phyloP scores from a whole-genome alignment of 2,113 vertebrate species.

The Oriolus oriolus region DNA sequence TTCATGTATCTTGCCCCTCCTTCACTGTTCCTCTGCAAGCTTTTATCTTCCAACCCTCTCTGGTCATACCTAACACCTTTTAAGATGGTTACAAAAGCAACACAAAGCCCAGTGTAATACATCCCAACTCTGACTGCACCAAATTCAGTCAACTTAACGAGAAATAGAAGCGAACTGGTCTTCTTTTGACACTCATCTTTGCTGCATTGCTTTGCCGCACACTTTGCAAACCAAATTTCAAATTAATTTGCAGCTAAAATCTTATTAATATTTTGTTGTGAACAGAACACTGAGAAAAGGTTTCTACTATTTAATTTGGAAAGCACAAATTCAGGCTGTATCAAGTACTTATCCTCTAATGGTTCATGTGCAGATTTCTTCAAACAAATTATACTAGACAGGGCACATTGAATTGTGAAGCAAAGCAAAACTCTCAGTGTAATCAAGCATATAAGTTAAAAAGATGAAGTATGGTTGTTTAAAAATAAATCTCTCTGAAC shows the following conservation, averaged over 20 bases:
- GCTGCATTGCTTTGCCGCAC: not conserved
- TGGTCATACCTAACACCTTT: not conserved
- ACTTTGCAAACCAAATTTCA: not conserved
- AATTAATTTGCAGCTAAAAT: not conserved
- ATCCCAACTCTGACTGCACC: not conserved
- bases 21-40: not conserved
- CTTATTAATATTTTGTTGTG: not conserved
- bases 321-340: not conserved
- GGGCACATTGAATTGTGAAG: not conserved
- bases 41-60: not conserved
- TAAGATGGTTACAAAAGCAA: not conserved
- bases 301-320: not conserved
- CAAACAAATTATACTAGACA: not conserved
- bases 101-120: not conserved
- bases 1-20: not conserved
- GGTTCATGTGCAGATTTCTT: not conserved
- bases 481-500: slow-evolving; percentile 3
- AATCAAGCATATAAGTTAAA: not conserved
- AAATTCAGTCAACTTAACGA: not conserved
- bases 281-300: not conserved
- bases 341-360: not conserved
- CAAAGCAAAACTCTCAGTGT: not conserved
- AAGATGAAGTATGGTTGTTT: not conserved
- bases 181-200: not conserved
- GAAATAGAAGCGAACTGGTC: not conserved